These are phyloP conservation scores for Prenolepis imparis DNA, from an alignment of 2,888 invertebrate genomes.

Conservation along the genomic window DNA sequence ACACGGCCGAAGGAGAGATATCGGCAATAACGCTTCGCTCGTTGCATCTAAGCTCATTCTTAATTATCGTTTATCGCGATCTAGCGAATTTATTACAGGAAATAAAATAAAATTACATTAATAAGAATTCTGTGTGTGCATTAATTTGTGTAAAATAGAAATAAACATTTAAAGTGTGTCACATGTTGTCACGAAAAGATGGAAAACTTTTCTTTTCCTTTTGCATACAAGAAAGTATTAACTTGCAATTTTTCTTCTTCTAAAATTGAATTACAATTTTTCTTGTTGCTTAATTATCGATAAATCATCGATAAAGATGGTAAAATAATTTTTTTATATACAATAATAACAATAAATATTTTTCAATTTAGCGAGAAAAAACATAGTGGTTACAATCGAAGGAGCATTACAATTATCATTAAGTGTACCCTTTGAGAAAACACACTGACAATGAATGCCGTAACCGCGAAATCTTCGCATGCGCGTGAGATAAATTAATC, in stretches of 20 bases:
- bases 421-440: neutral
- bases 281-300: neutral
- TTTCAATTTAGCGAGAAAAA: neutral
- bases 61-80: slow-evolving; percentile 42
- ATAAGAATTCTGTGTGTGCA: neutral
- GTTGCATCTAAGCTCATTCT: slow-evolving; percentile 39
- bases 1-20: slow-evolving; percentile 71
- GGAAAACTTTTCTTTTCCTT: neutral
- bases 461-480: slow-evolving; percentile 3
- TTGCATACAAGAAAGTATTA: neutral
- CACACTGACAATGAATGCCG: too few species aligned
- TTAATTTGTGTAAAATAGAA: neutral
- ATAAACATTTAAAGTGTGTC: neutral
- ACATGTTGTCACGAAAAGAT: neutral
- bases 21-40: slow-evolving; percentile 22
- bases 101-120: slow-evolving; percentile 12
- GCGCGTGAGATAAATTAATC: slow-evolving; percentile 32
- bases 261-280: neutral
- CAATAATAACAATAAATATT: neutral
- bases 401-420: neutral
- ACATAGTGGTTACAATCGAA: neutral
- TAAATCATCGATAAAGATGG: neutral
- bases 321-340: neutral
- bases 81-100: neutral
- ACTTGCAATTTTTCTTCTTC: neutral